Base-by-base conservation (phyloP, 1,140 invertebrate genomes). In the Pseudomyrmex concolor region DNA sequence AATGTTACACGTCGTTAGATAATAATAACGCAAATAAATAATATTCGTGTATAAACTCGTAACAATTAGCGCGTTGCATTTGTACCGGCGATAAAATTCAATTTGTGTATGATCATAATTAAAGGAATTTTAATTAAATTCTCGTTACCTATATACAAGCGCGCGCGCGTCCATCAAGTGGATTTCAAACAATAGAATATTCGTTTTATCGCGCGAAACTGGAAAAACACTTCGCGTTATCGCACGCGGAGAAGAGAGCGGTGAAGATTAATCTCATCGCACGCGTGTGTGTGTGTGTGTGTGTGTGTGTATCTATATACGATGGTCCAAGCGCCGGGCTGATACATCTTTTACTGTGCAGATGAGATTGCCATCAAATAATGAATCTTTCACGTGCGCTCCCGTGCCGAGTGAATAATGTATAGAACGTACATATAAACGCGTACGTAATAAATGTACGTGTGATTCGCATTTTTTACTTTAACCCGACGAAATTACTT, bases 91-190 rank as follows among this genome's bases (percentile, higher is more conserved):
- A 80, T 77, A 70, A 80, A 80, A 80, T 71, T 48, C 76, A 70
- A 50, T 50, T 80, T 45, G 22, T 13, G 55, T 34, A 5, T 34
- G 34, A 80, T 71, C 48, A 71, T 80, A 71, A 80, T 71, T 80
- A 80, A 80, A 80, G 66, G 43, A 80, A 80, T 71, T 80, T 80
- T 80, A 80, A 80, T 71, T 80, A 80, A 80, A 80, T 70, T 70
- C 64, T 60, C 66, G 66, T 59, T 66, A 60, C 66, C 57, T 66
- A 15, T 34, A 34, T 34, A 34, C 5, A 34, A 34, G 34, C 34
- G 34, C 34, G 34, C 25, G 25, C 54, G 25, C 43, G 19, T 15
- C 19, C 54, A n/a, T 12, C 76, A n/a, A 71, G 59, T 80, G 66
- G 12, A 59, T 48, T 71, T 80, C 43, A 50, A 80, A 80, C 59